These are phyloP conservation scores for Etheostoma perlongum DNA, from an alignment of 2,797 vertebrate species.

Conservation along the genomic window DNA sequence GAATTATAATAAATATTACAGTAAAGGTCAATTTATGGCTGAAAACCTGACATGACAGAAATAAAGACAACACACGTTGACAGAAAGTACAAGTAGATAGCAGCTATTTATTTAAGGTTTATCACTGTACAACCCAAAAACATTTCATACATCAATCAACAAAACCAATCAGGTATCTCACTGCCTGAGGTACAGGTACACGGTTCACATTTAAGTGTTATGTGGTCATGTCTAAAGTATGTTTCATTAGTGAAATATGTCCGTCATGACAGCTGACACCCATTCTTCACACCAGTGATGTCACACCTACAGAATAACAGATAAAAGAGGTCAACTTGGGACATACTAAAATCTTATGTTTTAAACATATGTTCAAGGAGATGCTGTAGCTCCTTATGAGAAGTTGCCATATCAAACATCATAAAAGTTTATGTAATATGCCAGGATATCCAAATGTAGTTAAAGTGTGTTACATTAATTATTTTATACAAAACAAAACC, in stretches of 20 bases:
- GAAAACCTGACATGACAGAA: background rate
- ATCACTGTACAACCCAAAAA: slow-evolving; percentile 55
- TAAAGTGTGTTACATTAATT: background rate
- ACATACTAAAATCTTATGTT: background rate
- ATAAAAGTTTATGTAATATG: background rate
- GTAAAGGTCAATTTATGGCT: background rate
- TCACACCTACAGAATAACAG: slow-evolving; percentile 69
- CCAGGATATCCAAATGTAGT: background rate
- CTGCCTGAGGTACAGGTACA: slow-evolving; percentile 14
- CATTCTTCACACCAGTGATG: slow-evolving; percentile 75
- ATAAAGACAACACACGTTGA: background rate
- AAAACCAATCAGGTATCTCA: slow-evolving; percentile 21
- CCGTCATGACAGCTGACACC: background rate
- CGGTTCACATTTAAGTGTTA: background rate
- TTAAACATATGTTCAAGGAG: background rate
- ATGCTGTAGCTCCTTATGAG: background rate
- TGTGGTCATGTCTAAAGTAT: slow-evolving; percentile 14
- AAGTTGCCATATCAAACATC: background rate
- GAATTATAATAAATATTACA: background rate
- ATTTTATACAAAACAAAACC: background rate
- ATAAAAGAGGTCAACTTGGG: background rate
- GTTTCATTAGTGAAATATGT: slow-evolving; percentile 11
- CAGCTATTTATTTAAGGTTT: slow-evolving; percentile 69
- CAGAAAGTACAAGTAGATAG: slow-evolving; percentile 17
- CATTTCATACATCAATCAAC: slow-evolving; percentile 27